A percentile compares a stretch with the other conserved stretches of the same genome.
Conservation (phyloP, 2,113 vertebrate genomes). For the Raphicerus campestris region DNA sequence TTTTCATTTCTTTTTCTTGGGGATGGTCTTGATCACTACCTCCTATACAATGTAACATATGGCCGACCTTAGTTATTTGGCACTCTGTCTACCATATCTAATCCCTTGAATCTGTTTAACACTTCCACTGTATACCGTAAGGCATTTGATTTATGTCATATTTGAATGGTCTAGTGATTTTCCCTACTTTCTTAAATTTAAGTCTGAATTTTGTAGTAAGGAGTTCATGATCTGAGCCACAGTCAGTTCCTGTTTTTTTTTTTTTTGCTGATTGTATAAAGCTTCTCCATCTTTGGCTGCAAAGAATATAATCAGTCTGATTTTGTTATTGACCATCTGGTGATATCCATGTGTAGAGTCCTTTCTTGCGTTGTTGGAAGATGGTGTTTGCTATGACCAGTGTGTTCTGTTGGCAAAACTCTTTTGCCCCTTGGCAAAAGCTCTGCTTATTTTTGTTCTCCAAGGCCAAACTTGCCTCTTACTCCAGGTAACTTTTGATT, state of each 20-base stretch:
- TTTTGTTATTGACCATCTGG: background rate
- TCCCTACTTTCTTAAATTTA: background rate
- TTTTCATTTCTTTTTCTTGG: background rate
- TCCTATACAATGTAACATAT: background rate
- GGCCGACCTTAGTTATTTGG: accelerated
- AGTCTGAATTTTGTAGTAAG: background rate
- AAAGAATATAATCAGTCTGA: background rate
- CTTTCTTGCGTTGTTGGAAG: background rate
- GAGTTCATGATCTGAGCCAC: background rate
- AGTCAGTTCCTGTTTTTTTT: background rate
- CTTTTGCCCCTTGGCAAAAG: background rate
- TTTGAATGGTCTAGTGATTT: background rate
- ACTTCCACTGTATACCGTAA: background rate
- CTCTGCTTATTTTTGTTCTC: background rate
- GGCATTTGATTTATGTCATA: background rate
- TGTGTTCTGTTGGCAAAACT: background rate
- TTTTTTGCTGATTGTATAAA: background rate
- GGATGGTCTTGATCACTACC: background rate
- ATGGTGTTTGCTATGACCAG: background rate
- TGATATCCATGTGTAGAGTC: background rate
- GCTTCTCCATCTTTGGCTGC: background rate
- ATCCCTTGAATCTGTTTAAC: background rate
- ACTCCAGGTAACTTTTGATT: background rate
- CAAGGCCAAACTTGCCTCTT: background rate
- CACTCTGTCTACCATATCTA: background rate